phyloP scores from a whole-genome alignment of 2,797 vertebrate species.

The Propithecus deckenii region DNA sequence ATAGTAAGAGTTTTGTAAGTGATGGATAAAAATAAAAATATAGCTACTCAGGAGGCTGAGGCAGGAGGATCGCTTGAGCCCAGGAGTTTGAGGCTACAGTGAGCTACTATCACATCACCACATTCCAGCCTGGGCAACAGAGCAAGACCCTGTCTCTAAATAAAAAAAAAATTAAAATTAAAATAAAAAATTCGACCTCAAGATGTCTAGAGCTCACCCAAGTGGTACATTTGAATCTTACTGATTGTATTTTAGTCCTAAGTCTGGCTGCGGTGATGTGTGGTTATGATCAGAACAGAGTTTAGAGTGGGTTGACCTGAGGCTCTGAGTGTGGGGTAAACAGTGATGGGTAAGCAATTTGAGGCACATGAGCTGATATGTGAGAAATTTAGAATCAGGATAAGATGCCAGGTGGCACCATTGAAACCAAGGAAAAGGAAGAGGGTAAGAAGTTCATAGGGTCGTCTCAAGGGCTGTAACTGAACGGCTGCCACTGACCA shows the following conservation, averaged over 20 bases:
- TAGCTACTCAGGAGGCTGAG: too few relatives aligned
- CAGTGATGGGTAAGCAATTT: background rate
- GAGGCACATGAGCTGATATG: background rate
- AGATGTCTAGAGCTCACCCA: background rate
- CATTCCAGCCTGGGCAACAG: too few relatives aligned
- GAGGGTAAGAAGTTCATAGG: background rate
- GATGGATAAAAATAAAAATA: background rate
- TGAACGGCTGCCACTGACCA: fast-evolving
- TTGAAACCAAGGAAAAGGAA: background rate
- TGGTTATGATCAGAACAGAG: background rate
- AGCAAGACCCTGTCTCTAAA: too few relatives aligned
- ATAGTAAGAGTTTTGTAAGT: background rate
- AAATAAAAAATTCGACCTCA: background rate
- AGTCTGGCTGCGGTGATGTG: background rate
- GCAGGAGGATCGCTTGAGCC: too few relatives aligned
- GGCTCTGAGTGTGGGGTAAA: background rate
- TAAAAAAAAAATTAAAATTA: too few relatives aligned
- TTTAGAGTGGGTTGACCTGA: background rate
- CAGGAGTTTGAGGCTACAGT: too few relatives aligned
- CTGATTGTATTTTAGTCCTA: background rate
- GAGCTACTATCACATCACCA: too few relatives aligned
- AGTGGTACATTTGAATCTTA: background rate
- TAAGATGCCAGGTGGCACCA: background rate
- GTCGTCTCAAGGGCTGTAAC: background rate
- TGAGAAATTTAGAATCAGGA: background rate